Evolutionary conservation across 2,797 vertebrate species (phyloP).

Genomic region (Heliangelus exortis): DNA sequence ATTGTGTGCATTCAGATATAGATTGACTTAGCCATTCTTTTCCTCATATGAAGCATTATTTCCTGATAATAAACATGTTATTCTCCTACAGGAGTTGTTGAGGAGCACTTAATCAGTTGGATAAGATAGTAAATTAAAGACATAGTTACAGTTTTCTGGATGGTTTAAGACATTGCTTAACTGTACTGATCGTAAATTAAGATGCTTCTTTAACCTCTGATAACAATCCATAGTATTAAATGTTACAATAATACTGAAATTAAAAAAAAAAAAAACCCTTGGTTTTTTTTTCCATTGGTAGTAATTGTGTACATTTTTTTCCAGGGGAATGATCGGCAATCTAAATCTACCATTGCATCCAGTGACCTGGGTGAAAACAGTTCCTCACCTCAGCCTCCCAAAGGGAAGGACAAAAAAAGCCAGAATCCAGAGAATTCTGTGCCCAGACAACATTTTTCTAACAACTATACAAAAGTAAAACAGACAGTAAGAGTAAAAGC

Average conservation of each 20-base stretch:
- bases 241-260: neutral
- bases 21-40: neutral
- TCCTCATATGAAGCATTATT: neutral
- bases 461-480: conserved; percentile 78
- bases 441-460: conserved; percentile 71
- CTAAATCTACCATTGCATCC: conserved; percentile 80
- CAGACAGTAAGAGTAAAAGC: conserved; percentile 71
- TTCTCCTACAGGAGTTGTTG: neutral
- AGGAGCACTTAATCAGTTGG: neutral
- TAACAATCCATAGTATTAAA: neutral
- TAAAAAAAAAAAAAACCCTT: neutral
- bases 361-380: conserved; percentile 79
- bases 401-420: conserved; percentile 77
- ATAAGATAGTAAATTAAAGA: neutral
- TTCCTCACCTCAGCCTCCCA: conserved; percentile 77
- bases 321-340: conserved; percentile 78
- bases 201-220: neutral
- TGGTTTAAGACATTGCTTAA: neutral
- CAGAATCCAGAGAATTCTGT: conserved; percentile 73
- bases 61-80: neutral
- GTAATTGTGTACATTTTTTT: neutral
- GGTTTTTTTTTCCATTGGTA: neutral
- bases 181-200: neutral
- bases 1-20: neutral
- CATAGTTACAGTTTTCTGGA: neutral